Base-by-base conservation (phyloP, 2,888 invertebrate species). In the Chrysolina americana region DNA sequence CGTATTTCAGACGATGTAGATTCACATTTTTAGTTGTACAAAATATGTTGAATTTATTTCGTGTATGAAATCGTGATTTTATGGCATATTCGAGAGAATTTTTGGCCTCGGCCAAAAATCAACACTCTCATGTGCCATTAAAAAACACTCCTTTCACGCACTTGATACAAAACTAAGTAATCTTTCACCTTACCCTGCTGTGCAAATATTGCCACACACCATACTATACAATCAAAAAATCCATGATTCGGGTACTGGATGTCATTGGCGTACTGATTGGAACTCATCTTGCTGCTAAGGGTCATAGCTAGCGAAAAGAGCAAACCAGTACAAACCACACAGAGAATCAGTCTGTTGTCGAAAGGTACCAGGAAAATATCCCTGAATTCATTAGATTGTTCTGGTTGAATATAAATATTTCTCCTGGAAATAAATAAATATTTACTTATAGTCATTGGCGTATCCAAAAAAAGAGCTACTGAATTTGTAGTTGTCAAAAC, bases 331-430 rank as follows among this genome's bases (percentile, higher is more conserved):
- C 86, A 89, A 0, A 90, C 85, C 10, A 92, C 92, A 80, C 91
- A 91, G 0, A 88, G 85, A 21, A 92, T 82, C 56, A 93, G 85
- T 0, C 89, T 89, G 9, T 87, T 87, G 77, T 91, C 91, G 81
- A 93, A 93, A 0, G 92, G 92, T 0, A 91, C 90, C 65, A 92
- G 79, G 83, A 92, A 92, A 82, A 93, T 92, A 79, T 93, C 92
- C 0, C 91, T 89, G 6, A 79, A 50, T 0, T 91, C 90, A 0
- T 91, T 91, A 0, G 91, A 91, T 80, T 92, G 91, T 81, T 92
- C 90, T 36, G 92, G 92, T 23, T 90, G 90, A 71, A 92, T 91
- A 83, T 92, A 93, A 77, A 92, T 91, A 78, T 91, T 92, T 78
- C 90, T 90, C 89, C 92, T 93, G 62, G 48, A 79, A 79, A 64